Evolutionary conservation across 2,888 invertebrate genomes (phyloP), one percentile per base, ranked within the genome.

Genomic region (Polylopha cassiicola): DNA sequence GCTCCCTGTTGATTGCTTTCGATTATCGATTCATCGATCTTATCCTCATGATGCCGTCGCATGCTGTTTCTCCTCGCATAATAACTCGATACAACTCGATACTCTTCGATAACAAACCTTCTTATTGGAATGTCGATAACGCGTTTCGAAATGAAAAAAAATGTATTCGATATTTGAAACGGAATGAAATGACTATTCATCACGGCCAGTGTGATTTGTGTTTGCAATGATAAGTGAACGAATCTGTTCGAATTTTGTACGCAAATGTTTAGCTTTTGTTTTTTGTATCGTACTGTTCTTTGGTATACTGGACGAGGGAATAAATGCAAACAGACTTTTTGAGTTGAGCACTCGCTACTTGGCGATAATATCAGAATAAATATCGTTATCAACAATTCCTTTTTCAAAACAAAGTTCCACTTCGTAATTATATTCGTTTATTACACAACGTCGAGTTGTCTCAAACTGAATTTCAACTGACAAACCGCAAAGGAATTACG

Each of bases 11-110:
- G 73, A 76, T 76, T 76, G 72, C 61, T 56, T 67, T 55, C 51
- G 49, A 60, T 72, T 72, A 74, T 74, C 76, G 61, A 58, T 57
- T 51, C 55, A 65, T 65, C 63, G 56, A 51, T 63, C 58, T 71
- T 66, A 70, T 61, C 53, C 52, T 44, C 21, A 21, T 32, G 43
- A 41, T 38, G 43, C 20, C 30, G 37, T 38, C 46, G 47, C 44
- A 49, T 46, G 27, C 39, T 39, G 49, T 45, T 50, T 39, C 44
- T 33, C 39, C 30, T 36, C 21, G 41, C 36, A 41, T 41, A 41
- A 41, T 51, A 47, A 50, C 39, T 49, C 41, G 50, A 51, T 51
- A 47, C 43, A 38, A 18, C 21, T 32, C 30, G 20, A 31, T 41
- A 41, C 34, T 24, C 34, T 34, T 41, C 29, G 41, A 43, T 39